These are phyloP conservation scores for Cataglyphis cursor DNA, from an alignment of 2,888 invertebrate species.

Conservation along the genomic window DNA sequence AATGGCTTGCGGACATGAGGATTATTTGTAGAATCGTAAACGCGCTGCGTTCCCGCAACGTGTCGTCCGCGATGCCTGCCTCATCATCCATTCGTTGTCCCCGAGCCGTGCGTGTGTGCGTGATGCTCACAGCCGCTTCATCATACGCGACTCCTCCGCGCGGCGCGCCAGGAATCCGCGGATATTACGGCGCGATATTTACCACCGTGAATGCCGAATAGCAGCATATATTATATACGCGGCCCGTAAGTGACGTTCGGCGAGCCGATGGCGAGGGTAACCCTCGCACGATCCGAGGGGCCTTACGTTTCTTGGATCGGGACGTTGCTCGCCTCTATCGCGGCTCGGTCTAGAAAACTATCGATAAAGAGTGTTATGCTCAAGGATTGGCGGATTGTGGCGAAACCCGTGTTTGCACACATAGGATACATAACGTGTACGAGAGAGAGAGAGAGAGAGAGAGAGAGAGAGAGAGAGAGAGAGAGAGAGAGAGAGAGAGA, in stretches of 20 bases:
- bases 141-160: slow-evolving; percentile 52
- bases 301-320: slow-evolving; percentile 60
- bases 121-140: slow-evolving; percentile 49
- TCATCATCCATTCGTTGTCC: slow-evolving; percentile 61
- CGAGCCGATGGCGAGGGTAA: slow-evolving; percentile 52
- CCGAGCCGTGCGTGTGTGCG: slow-evolving; percentile 43
- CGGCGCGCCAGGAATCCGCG: slow-evolving; percentile 54
- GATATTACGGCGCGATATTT: slow-evolving; percentile 75
- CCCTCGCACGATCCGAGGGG: slow-evolving; percentile 48
- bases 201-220: slow-evolving; percentile 65
- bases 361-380: slow-evolving; percentile 30
- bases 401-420: slow-evolving; percentile 31
- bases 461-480: slow-evolving; percentile 15
- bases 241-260: slow-evolving; percentile 49
- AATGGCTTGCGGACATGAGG: slow-evolving; percentile 49
- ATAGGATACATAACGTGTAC: background rate
- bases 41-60: slow-evolving; percentile 51
- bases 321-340: slow-evolving; percentile 48
- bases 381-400: slow-evolving; percentile 39
- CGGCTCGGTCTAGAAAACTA: slow-evolving; percentile 51
- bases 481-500: background rate
- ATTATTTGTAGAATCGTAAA: slow-evolving; percentile 70
- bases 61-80: slow-evolving; percentile 45
- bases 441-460: background rate
- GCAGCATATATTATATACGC: slow-evolving; percentile 66